Base-by-base conservation (phyloP, 2,888 invertebrate species). In the Tipula helvola region DNA sequence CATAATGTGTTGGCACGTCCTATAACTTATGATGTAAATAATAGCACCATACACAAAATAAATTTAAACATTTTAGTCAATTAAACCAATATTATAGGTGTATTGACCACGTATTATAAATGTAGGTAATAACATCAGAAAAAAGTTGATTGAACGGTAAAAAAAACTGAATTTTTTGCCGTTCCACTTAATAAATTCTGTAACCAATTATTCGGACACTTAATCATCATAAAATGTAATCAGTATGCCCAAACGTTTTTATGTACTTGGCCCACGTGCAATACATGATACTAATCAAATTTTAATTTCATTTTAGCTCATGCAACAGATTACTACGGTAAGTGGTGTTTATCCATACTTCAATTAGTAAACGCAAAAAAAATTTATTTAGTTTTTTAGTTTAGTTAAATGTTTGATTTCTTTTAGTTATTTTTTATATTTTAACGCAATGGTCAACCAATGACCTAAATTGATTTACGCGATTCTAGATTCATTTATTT, bases 241-340 rank as follows among this genome's bases (percentile, higher is more conserved):
- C 71, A 71, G 71, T 71, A 71, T 71, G 18, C 28, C 8, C 71
- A 71, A 71, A 71, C 16, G 13, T 57, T 7, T 18, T 47, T 57
- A 13, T 57, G 57, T 71, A 71, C 71, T 71, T 71, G 71, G 28
- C 10, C 10, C 71, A 18, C 71, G 71, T 71, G 28, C 28, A 71
- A 71, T 71, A 71, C 28, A 71, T 28, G 12, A 28, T 71, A 71
- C 71, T 71, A 71, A 71, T 71, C 28, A 71, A 8, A 71, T 71
- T 71, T 71, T 71, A 71, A 71, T 71, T 71, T 71, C 71, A 71
- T 90, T 91, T 89, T 93, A 97, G 98, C 97, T 94, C 97, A 97
- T 95, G 97, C 97, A 92, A 97, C 98, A 94, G 98, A 98, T 94
- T 98, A 98, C 94, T 98, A 98, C 97, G 98, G 98, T 98, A 97